Evolutionary conservation across 23 tunicate genomes (phyloP).

Genomic region (Ascidia mentula): DNA sequence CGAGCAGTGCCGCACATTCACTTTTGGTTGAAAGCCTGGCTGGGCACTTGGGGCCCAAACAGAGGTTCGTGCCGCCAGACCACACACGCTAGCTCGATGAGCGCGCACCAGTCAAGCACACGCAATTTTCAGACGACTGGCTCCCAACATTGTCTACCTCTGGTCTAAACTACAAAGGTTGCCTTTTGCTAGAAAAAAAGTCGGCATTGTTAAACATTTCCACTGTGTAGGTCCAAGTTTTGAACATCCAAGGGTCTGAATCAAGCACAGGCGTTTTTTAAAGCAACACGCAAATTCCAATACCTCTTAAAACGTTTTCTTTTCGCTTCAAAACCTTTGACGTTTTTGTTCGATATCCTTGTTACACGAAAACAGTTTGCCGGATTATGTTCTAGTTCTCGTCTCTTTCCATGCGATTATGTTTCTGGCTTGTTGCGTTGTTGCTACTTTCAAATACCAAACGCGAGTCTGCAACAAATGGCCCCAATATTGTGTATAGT

Average conservation of each 20-base stretch:
- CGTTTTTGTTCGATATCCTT: neutral
- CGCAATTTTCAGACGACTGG: neutral
- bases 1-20: neutral
- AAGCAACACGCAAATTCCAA: neutral
- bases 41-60: neutral
- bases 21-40: neutral
- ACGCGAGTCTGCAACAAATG: neutral
- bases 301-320: neutral
- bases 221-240: neutral
- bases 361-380: neutral
- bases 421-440: neutral
- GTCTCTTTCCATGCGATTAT: neutral
- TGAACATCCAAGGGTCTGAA: neutral
- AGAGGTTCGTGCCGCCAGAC: neutral
- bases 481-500: slow-evolving; percentile 1
- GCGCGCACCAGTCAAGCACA: neutral
- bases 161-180: too few species aligned
- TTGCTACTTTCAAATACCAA: neutral
- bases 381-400: neutral
- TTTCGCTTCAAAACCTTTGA: neutral
- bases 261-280: neutral
- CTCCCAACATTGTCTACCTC: neutral
- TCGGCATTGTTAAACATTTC: neutral
- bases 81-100: neutral
- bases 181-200: neutral